Evolutionary conservation across 2,113 vertebrate genomes (phyloP).

Genomic region (Mobula hypostoma): DNA sequence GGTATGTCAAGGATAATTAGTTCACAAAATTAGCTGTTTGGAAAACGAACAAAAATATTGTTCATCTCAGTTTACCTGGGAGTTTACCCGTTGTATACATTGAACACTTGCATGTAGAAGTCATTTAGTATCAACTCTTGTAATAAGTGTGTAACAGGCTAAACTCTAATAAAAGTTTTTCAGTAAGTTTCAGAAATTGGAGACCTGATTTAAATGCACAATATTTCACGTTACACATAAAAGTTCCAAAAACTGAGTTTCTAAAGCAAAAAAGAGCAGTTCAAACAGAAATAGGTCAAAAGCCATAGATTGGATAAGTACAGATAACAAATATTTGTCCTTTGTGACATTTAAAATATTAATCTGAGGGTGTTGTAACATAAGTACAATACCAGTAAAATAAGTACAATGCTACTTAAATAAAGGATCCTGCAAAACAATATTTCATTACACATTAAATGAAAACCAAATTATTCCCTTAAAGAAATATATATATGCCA

Average conservation of each 20-base stretch:
- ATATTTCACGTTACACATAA: background rate
- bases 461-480: background rate
- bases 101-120: background rate
- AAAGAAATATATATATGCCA: background rate
- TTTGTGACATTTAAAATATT: background rate
- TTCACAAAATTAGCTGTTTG: background rate
- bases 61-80: background rate
- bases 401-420: background rate
- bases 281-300: too few species aligned
- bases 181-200: background rate
- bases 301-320: background rate
- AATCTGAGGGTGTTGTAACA: background rate
- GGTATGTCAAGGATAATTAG: background rate
- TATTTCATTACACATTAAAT: background rate
- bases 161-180: background rate
- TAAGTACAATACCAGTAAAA: background rate
- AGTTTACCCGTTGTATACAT: background rate
- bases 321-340: background rate
- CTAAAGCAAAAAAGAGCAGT: background rate
- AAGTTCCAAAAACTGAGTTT: too few species aligned
- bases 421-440: background rate
- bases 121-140: background rate
- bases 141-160: background rate
- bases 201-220: background rate
- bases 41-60: constrained; percentile 1